Base-by-base conservation (phyloP, 2,888 invertebrate genomes). In the Fabriciana adippe region DNA sequence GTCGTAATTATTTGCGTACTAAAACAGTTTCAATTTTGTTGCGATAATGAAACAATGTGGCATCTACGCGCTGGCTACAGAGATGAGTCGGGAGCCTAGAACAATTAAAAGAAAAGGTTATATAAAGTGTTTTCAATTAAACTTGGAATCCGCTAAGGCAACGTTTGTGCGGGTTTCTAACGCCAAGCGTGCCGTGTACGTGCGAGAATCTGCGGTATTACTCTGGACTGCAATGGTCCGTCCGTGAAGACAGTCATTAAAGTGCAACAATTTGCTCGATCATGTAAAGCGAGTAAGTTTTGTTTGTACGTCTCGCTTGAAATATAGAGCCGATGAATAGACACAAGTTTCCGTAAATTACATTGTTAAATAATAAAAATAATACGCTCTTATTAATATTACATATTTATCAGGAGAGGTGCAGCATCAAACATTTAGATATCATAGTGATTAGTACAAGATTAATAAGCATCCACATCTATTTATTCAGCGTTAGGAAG, bases 121-220 rank as follows among this genome's bases (percentile, higher is more conserved):
- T 83, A 79, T 82, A 86, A 80, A 88, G 83, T 84, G 86, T 90
- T 90, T 90, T 86, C 90, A 91, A 91, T 91, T 91, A 90, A 88
- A 85, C 79, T 80, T 81, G 87, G 88, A 88, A 90, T 90, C 83
- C 83, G 77, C 79, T 74, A 80, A 81, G 80, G 81, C 79, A 81
- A 79, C 77, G 79, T 76, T 78, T 78, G 80, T 80, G 81, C 76
- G 82, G 80, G 83, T 77, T 79, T 75, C 80, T 82, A 83, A 81
- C 80, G 80, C 81, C 81, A 79, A 74, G 79, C 74, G 73, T 69
- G 77, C 70, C 69, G 74, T 69, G 75, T 79, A 84, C 86, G 85
- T 82, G 83, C 75, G 78, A 80, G 82, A 87, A 88, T 89, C 87
- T 82, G 75, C 80, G 79, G 80, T 80, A 80, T 82, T 81, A 81